Percentiles rank a stretch among this genome's conserved stretches.
These are phyloP conservation scores for Volucella inanis DNA, from an alignment of 2,888 invertebrate species.

Conservation along the genomic window DNA sequence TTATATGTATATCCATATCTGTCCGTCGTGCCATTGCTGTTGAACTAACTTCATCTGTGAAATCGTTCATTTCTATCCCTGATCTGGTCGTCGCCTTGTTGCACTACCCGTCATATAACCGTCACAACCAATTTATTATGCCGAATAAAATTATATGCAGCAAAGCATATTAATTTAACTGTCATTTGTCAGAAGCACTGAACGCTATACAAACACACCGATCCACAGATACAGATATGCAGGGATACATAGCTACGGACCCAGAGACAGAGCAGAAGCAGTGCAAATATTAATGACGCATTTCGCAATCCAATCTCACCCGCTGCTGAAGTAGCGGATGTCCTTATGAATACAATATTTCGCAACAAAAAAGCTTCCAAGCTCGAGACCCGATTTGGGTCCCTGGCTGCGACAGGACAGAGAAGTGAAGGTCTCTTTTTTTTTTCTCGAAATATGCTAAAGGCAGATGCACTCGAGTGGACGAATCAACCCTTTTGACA, in stretches of 20 bases:
- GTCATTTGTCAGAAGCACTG: conserved; percentile 71
- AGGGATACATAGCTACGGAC: neutral
- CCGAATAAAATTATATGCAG: conserved; percentile 74
- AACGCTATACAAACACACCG: too few relatives aligned
- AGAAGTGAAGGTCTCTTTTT: conserved; percentile 4
- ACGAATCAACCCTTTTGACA: conserved; percentile 55
- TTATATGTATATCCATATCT: too few relatives aligned
- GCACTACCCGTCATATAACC: conserved; percentile 52
- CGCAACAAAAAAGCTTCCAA: conserved; percentile 44
- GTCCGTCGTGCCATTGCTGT: neutral
- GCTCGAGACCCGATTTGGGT: neutral
- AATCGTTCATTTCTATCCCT: conserved; percentile 55
- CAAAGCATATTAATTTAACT: conserved; percentile 74
- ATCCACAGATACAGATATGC: neutral
- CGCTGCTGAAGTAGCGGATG: conserved; percentile 20
- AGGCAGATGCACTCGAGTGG: conserved; percentile 69
- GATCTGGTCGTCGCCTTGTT: neutral
- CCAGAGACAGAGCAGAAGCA: neutral
- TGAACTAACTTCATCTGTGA: conserved; percentile 49
- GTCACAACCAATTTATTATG: conserved; percentile 74
- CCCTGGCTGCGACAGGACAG: conserved; percentile 35
- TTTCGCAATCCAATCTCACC: conserved; percentile 25
- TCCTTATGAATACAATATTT: conserved; percentile 66
- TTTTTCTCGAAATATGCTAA: conserved; percentile 59
- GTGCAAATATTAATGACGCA: conserved; percentile 69